phyloP scores from a whole-genome alignment of 2,888 invertebrate genomes.

The Matsumyia berberina region DNA sequence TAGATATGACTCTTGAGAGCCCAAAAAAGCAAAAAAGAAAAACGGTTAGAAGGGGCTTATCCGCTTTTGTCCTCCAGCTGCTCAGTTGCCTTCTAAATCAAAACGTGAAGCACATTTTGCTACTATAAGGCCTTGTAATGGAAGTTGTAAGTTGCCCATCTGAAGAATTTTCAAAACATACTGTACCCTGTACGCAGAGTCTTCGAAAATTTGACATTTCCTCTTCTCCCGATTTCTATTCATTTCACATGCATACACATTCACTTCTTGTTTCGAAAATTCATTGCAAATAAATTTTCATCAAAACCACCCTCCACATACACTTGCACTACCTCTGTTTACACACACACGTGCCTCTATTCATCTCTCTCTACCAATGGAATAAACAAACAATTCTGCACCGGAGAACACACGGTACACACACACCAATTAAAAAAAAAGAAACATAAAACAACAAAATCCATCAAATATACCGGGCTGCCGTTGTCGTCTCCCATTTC shows the following conservation, averaged over 20 bases:
- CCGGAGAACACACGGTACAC: constrained; percentile 19
- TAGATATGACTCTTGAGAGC: too few species aligned
- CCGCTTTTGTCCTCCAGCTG: too few species aligned
- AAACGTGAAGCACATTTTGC: too few species aligned
- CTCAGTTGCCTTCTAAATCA: too few species aligned
- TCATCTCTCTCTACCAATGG: constrained; percentile 49
- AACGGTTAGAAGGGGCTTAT: too few species aligned
- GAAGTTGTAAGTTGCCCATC: too few species aligned
- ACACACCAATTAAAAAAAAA: constrained; percentile 42
- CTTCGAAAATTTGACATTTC: not conserved
- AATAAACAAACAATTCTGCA: constrained; percentile 63
- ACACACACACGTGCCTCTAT: not conserved
- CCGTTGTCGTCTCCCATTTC: not conserved
- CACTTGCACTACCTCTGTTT: not conserved
- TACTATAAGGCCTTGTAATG: too few species aligned
- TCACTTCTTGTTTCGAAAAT: not conserved
- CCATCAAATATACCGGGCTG: not conserved
- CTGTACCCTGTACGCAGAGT: not conserved
- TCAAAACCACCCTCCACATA: not conserved
- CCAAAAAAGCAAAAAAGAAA: too few species aligned
- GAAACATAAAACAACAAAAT: constrained; percentile 15
- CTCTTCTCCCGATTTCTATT: too few species aligned
- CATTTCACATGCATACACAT: too few species aligned
- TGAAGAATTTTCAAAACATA: not conserved
- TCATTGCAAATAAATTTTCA: constrained; percentile 9